phyloP scores from a whole-genome alignment of 2,797 vertebrate species.

The Lophotriccus pileatus region DNA sequence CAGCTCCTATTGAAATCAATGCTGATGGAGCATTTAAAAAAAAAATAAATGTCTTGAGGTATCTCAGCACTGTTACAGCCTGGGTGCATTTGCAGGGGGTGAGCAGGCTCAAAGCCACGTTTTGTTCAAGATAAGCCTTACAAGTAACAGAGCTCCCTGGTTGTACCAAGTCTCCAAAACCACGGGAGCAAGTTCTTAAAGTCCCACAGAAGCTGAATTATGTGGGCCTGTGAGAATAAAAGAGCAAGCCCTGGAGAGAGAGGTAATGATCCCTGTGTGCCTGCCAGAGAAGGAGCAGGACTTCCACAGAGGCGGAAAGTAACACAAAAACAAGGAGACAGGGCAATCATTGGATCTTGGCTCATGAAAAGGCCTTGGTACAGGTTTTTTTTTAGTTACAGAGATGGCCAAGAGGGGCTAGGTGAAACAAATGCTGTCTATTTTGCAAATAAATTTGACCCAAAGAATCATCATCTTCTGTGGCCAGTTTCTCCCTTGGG shows the following conservation, averaged over 20 bases:
- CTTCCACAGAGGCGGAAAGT: background rate
- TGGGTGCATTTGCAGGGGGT: background rate
- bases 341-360: background rate
- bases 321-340: background rate
- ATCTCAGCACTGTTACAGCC: background rate
- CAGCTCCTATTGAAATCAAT: conserved; percentile 36
- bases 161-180: background rate
- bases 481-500: background rate
- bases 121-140: conserved; percentile 2
- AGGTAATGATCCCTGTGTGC: background rate
- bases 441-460: conserved; percentile 31
- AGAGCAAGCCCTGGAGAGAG: background rate
- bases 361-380: background rate
- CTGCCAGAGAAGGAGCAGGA: background rate
- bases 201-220: background rate
- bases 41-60: background rate
- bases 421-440: background rate
- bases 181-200: background rate
- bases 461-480: background rate
- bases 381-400: background rate
- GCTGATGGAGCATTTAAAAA: background rate
- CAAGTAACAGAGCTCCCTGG: background rate
- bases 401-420: background rate
- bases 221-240: background rate
- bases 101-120: background rate